phyloP scores from a whole-genome alignment of 2,113 vertebrate species.

The Cavia porcellus region DNA sequence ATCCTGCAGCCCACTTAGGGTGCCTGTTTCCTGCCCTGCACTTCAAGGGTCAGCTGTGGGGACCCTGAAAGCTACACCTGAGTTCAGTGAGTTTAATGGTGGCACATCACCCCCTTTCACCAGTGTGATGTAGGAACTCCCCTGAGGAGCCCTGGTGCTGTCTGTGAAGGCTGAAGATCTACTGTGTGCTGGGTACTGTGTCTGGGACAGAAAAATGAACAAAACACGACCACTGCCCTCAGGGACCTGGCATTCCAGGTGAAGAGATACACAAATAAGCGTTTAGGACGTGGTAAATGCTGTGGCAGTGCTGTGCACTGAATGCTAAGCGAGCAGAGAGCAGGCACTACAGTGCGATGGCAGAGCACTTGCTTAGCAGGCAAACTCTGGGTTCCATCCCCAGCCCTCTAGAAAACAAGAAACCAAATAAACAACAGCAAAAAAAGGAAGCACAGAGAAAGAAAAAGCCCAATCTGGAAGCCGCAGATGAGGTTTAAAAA shows the following conservation, averaged over 20 bases:
- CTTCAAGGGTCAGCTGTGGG: neutral
- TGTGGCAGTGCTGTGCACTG: neutral
- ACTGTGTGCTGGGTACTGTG: neutral
- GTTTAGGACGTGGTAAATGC: too few relatives aligned
- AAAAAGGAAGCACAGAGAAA: neutral
- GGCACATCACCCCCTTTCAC: neutral
- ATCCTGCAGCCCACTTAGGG: too few relatives aligned
- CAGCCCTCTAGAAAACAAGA: too few relatives aligned
- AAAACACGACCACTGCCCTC: neutral
- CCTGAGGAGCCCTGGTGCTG: neutral
- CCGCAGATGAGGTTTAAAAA: neutral
- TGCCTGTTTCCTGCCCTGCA: accelerated
- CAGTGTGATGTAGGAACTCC: neutral
- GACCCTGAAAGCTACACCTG: neutral
- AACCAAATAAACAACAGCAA: neutral
- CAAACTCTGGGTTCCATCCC: neutral
- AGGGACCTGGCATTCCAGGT: neutral
- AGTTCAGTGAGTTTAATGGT: neutral
- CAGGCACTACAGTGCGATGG: neutral
- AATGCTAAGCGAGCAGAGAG: neutral
- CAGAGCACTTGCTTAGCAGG: neutral
- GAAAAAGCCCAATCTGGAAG: too few relatives aligned
- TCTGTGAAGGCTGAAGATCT: neutral
- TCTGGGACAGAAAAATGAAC: neutral
- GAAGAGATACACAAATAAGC: neutral